Evolutionary conservation across 2,888 invertebrate species (phyloP).

Genomic region (Lepidocyrtinus sp.): DNA sequence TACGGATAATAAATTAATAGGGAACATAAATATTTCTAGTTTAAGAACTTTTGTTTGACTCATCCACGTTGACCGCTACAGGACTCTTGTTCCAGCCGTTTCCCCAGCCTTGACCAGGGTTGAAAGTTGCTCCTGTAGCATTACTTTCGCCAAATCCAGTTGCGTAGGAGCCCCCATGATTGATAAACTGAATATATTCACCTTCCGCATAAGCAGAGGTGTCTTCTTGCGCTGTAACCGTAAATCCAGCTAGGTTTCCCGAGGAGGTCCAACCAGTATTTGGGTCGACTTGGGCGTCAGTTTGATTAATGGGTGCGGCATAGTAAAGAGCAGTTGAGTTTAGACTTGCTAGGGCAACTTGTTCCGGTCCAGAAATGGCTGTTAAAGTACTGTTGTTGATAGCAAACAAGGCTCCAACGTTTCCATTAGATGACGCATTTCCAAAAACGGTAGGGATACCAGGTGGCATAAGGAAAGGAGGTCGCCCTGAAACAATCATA

Average conservation of each 20-base stretch:
- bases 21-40: too few species aligned
- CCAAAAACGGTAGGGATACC: conserved; percentile 4
- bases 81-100: too few species aligned
- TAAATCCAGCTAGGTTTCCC: conserved; percentile 33
- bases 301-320: neutral
- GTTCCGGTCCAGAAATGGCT: neutral
- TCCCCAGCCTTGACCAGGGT: neutral
- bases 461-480: too few species aligned
- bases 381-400: conserved; percentile 21
- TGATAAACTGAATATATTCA: conserved; percentile 25
- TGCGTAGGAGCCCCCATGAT: conserved; percentile 37
- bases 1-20: too few species aligned
- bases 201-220: conserved; percentile 31
- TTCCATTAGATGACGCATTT: conserved; percentile 2
- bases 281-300: neutral
- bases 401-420: conserved; percentile 26
- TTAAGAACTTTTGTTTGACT: too few species aligned
- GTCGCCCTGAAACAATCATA: too few species aligned
- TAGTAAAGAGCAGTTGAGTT: conserved; percentile 6
- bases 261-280: conserved; percentile 1
- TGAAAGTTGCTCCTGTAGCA: conserved; percentile 21
- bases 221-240: conserved; percentile 26
- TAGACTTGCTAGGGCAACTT: conserved; percentile 1
- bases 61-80: too few species aligned
- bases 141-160: conserved; percentile 21